Evolutionary conservation across 2,797 vertebrate genomes (phyloP), one percentile per base, ranked within the genome.

Genomic region (Gymnodraco acuticeps): DNA sequence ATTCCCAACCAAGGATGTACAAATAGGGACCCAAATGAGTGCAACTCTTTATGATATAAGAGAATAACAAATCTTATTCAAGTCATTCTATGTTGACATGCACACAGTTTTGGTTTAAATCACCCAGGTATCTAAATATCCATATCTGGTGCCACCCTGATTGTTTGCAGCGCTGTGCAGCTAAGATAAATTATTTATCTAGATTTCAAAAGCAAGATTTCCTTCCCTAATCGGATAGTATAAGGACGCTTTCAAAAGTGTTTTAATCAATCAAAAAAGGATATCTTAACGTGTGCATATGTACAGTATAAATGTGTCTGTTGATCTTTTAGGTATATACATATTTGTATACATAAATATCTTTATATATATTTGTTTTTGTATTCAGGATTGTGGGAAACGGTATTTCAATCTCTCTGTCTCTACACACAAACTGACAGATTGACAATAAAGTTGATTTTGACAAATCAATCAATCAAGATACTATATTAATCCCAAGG

Each of bases 1-100:
- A 43, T 61, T 60, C 50, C 31, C 50, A 48, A 48, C 6, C 50
- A 61, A 53, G 70, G 58, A 46, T 59, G 33, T 87, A 67, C 45
- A 76, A 56, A 73, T n/a, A 23, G 50, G 13, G 19, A 77, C 53
- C 27, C 53, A 38, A 17, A 27, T 20, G 54, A 70, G 8, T 10
- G 3, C 1, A 56, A 46, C 41, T 20, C 54, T 60, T 73, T 47
- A 53, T 13, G 58, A 53, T 20, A 50, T 47, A 23, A 63, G 16
- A 43, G 61, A 64, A 77, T 38, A 70, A 67, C 38, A 58, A 66
- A 55, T 43, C 0, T 12, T 6, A 48, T 54, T 61, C 4, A 27
- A 45, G 50, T 0, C 6, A 27, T 23, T 48, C 23, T 13, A 31
- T 46, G 8, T 51, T n/a, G 3, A 54, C 17, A 31, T 50, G 17